Evolutionary conservation across 92 coral and sea anemone species (phyloP).

Genomic region (Actinernus sp.): DNA sequence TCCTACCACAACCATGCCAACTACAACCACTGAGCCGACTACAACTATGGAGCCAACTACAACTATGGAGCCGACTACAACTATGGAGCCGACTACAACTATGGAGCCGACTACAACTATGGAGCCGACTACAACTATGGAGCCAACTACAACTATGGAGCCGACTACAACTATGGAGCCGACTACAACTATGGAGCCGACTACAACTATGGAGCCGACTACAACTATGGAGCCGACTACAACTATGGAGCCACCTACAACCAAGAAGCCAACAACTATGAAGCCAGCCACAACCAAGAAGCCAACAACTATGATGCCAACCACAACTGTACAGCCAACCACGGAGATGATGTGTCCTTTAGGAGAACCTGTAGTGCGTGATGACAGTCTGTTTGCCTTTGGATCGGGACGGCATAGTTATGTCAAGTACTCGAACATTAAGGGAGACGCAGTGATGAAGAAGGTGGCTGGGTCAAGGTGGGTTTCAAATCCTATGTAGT

Average conservation of each 20-base stretch:
- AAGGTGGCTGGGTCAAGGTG: slow-evolving; percentile 48
- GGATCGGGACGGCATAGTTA: slow-evolving; percentile 44
- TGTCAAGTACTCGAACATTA: slow-evolving; percentile 25
- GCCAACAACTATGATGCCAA: slow-evolving; percentile 24
- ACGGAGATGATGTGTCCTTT: slow-evolving; percentile 16
- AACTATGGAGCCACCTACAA: slow-evolving; percentile 2
- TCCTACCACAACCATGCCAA: not conserved
- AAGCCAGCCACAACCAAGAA: slow-evolving; percentile 22
- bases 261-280: slow-evolving; percentile 11
- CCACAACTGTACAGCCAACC: slow-evolving; percentile 35
- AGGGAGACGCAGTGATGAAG: slow-evolving; percentile 7
- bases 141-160: not conserved
- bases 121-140: not conserved
- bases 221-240: slow-evolving; percentile 32
- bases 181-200: slow-evolving; percentile 24
- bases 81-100: not conserved
- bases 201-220: slow-evolving; percentile 21
- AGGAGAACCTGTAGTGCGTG: not conserved
- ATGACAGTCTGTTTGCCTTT: slow-evolving; percentile 30
- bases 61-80: not conserved
- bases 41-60: not conserved
- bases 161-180: slow-evolving; percentile 16
- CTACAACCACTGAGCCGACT: slow-evolving; percentile 1
- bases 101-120: not conserved
- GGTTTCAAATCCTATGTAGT: slow-evolving; percentile 19